Percentiles rank a stretch among this genome's conserved stretches.
phyloP scores from a whole-genome alignment of 2,113 vertebrate genomes.

The Illadopsis cleaveri region DNA sequence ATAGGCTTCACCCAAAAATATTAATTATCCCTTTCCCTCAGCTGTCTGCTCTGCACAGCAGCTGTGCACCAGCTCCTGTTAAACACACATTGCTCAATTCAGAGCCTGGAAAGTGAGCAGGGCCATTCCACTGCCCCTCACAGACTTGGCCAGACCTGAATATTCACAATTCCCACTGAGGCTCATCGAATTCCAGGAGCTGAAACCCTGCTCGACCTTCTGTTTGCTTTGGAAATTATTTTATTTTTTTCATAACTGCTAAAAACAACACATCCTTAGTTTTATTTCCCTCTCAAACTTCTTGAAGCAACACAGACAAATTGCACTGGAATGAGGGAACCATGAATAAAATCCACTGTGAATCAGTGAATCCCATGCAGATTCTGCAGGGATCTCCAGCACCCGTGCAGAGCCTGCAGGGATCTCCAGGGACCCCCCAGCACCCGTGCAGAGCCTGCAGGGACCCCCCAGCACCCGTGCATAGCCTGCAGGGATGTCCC shows the following conservation, averaged over 20 bases:
- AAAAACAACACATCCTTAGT: not conserved
- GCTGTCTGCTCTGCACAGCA: not conserved
- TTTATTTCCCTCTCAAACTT: not conserved
- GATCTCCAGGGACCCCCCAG: not conserved
- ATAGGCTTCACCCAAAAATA: not conserved
- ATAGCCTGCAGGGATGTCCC: not conserved
- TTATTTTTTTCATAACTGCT: not conserved
- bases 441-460: not conserved
- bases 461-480: not conserved
- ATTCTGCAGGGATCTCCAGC: not conserved
- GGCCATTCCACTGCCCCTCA: not conserved
- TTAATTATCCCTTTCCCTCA: not conserved
- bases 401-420: not conserved
- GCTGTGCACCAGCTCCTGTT: not conserved
- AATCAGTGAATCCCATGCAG: not conserved
- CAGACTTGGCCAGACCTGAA: not conserved
- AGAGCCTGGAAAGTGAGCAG: not conserved
- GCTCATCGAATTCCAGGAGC: accelerated
- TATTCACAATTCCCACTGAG: not conserved
- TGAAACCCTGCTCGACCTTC: not conserved
- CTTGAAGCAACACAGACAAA: not conserved
- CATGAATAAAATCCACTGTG: not conserved
- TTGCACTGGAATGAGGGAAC: not conserved
- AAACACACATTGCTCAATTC: not conserved
- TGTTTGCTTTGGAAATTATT: not conserved